phyloP scores from a whole-genome alignment of 2,797 vertebrate genomes.

The Pterois miles region DNA sequence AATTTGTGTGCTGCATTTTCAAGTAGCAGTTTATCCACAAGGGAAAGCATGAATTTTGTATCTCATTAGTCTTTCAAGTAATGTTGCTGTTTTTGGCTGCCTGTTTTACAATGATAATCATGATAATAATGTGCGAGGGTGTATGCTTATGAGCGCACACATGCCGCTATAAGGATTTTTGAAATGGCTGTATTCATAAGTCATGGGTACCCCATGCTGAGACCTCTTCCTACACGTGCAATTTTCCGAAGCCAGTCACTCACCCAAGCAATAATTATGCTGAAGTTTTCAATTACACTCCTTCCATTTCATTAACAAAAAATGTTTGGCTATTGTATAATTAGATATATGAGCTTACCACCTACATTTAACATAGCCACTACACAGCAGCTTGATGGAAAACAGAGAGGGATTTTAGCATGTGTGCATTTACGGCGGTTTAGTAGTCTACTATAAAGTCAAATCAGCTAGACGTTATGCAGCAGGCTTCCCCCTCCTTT shows the following conservation, averaged over 20 bases:
- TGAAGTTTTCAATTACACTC: slow-evolving; percentile 87
- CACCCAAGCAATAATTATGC: slow-evolving; percentile 84
- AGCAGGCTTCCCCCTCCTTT: slow-evolving; percentile 56
- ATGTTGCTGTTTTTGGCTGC: slow-evolving; percentile 33
- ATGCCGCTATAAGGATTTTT: slow-evolving; percentile 56
- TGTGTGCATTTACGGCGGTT: slow-evolving; percentile 75
- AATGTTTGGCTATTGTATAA: slow-evolving; percentile 88
- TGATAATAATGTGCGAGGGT: slow-evolving; percentile 41
- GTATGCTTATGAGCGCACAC: slow-evolving; percentile 8
- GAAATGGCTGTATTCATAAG: slow-evolving; percentile 75
- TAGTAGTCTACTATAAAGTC: slow-evolving; percentile 72
- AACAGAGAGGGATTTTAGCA: slow-evolving; percentile 75
- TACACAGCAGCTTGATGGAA: slow-evolving; percentile 80
- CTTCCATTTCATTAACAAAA: slow-evolving; percentile 88
- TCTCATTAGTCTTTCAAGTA: not conserved
- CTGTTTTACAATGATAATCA: slow-evolving; percentile 38
- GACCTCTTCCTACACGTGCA: slow-evolving; percentile 78
- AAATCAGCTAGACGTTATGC: slow-evolving; percentile 69
- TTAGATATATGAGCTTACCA: slow-evolving; percentile 88
- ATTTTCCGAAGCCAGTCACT: slow-evolving; percentile 79
- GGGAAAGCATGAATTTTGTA: not conserved
- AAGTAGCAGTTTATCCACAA: slow-evolving; percentile 6
- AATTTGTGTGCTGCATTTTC: slow-evolving; percentile 13
- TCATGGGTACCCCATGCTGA: slow-evolving; percentile 73
- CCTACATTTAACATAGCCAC: slow-evolving; percentile 84